Evolutionary conservation across 2,797 vertebrate species (phyloP), one percentile per base, ranked within the genome.

Genomic region (Paramormyrops hopkinsi): DNA sequence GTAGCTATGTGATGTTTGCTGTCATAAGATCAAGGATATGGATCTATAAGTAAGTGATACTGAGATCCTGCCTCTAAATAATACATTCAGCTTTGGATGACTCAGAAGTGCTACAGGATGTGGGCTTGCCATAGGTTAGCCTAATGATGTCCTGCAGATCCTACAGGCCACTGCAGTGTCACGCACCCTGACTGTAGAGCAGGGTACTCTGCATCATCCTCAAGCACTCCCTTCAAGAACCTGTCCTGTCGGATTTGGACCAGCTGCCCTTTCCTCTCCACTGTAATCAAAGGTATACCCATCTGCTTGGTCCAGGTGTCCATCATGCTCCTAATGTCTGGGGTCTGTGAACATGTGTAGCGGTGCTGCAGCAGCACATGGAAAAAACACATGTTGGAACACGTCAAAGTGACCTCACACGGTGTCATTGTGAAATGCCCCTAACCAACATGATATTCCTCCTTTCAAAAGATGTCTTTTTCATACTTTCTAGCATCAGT

Each of bases 271-370:
- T 7, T 82, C 46, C 37, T 56, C 9, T 90, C 62, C 82, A 90
- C 90, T 25, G 79, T 85, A 50, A 90, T 86, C 51, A 90, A 22
- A 19, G 90, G 90, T 41, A 90, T 9, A 2, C 90, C 90, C 88
- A 89, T 89, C 51, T 90, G 90, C 41, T 56, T 69, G 25, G 88
- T 90, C 90, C 90, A 90, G 2, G 90, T 88, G 90, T 89, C 88
- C 90, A 90, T 90, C 88, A 89, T 90, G 41, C 73, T 84, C 54
- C 53, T 79, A 62, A 90, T 19, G 84, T 87, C 87, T 56, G 85
- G 88, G 41, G 76, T 82, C 19, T 56, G 44, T 11, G 85, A 62
- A 41, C 48, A 41, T n/a, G 88, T 59, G 44, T 89, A 86, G 12
- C 50, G 37, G 48, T 87, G 12, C 90, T 90, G 25, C 17, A 73